A percentile compares a stretch with the other conserved stretches of the same genome.
These are phyloP conservation scores for Stigmatopora nigra DNA, from an alignment of 2,113 vertebrate genomes.

Conservation along the genomic window DNA sequence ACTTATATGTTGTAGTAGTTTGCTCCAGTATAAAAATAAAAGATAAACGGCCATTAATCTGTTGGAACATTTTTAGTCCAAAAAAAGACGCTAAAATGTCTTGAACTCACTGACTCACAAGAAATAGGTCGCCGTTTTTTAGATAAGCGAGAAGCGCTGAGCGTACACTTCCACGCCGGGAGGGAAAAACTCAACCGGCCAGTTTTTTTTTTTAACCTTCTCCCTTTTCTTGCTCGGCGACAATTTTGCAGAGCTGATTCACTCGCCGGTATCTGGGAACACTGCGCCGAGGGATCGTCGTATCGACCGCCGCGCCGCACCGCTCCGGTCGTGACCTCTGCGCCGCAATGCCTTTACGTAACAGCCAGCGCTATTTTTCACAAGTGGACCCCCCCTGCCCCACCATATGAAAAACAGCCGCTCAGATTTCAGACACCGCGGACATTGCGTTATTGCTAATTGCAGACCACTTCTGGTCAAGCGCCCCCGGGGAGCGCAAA, in stretches of 20 bases:
- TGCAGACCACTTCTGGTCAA: constrained; percentile 37
- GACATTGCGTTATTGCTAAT: constrained; percentile 2
- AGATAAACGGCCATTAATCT: no score
- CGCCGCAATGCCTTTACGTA: neutral
- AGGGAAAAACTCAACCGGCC: constrained; percentile 20
- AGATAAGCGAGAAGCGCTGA: neutral
- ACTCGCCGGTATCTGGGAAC: constrained; percentile 18
- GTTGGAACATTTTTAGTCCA: no score
- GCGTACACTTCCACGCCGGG: neutral
- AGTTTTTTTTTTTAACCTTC: constrained; percentile 42
- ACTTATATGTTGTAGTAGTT: neutral
- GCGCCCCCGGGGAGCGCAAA: neutral
- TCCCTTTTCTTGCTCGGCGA: constrained; percentile 41
- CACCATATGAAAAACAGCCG: constrained; percentile 15
- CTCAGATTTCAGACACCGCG: constrained; percentile 33
- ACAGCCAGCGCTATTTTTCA: constrained; percentile 4
- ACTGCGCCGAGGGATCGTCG: constrained; percentile 1
- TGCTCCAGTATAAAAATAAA: neutral
- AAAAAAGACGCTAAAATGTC: no score
- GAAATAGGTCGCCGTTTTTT: neutral
- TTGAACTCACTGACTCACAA: neutral
- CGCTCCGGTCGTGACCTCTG: neutral
- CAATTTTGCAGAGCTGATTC: constrained; percentile 25
- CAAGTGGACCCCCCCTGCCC: neutral
- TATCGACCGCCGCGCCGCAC: constrained; percentile 7